Base-by-base conservation (phyloP, 2,888 invertebrate species). In the Petrophora chlorosata region DNA sequence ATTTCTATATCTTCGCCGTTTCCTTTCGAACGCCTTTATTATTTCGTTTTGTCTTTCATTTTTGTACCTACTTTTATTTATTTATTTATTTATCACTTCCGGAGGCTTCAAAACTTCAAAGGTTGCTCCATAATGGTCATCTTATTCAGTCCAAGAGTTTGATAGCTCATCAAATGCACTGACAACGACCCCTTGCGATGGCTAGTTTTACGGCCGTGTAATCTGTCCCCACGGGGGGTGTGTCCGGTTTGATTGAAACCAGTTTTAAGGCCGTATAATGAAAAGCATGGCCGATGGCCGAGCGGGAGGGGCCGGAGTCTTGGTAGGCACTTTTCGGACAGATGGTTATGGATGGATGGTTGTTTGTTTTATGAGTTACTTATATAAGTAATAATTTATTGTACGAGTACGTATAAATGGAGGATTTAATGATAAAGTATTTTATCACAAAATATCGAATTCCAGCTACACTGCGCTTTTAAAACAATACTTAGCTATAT, bases 191-290 rank as follows among this genome's bases (percentile, higher is more conserved):
- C 50, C 51, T 56, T 38, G 43, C 49, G 34, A 57, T 55, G 62
- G 59, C 66, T 65, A 62, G 46, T 67, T 71, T 73, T 72, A 72
- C 61, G 63, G 65, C 23, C 61, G 36, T 50, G 67, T 70, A 73
- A 70, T 70, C 65, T 61, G 30, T 25, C 22, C 26, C 28, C 10
- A 41, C 23, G 23, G 48, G 38, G 47, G 56, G 25, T 25, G 9
- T 54, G 62, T 63, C 65, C 61, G 57, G 40, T 39, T 54, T 51
- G 44, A 56, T 53, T 56, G 53, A 56, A 55, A 40, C 28, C 43
- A 48, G 49, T 52, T 53, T 46, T 45, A 46, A 35, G 42, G 22
- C 10, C 17, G 25, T 39, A 5, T 45, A 45, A 33, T 45, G 45
- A 45, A 45, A 45, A 45, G 45, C 38, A 39, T 26, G 39, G 25